Base-by-base conservation (phyloP, 2,113 vertebrate genomes). In the Smithornis capensis region DNA sequence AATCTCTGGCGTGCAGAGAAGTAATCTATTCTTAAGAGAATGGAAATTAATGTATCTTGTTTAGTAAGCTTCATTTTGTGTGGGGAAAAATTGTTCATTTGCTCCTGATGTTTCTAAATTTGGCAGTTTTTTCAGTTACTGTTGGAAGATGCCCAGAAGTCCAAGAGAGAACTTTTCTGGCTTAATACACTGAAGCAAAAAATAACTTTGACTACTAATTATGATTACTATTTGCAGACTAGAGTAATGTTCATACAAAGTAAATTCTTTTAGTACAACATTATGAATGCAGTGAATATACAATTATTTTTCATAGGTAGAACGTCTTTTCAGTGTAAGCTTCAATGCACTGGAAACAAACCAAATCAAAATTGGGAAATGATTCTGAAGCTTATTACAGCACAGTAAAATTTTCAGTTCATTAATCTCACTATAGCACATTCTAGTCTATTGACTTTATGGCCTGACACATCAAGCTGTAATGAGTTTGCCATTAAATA, bases 371-470 rank as follows among this genome's bases (percentile, higher is more conserved):
- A 70, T 2, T 75, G 47, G 38, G 65, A 67, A 45, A 79, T 67
- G 63, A 68, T 81, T 90, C 40, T 60, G 73, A 83, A 89, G 68
- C 60, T 92, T 83, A 89, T 88, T 88, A 85, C 9, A 87, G 28
- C 47, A 87, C 47, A 89, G 38, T 89, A 92, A 81, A 78, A 52
- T 82, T 75, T 84, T 83, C 83, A 90, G 89, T 92, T 89, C 67
- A 59, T 96, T 95, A 93, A 92, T 95, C 79, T 85, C 67, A 77
- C 45, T 70, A 63, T 7, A 65, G 68, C 37, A 83, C 27, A 92
- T 87, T 95, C 59, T 59, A 74, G 78, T 14, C 50, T 90, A 94
- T 55, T 97, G 67, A 92, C 79, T 95, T 92, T 80, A 95, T 12
- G 86, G 87, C 59, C 70, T 74, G 79, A 95, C 82, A 90, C 67